A percentile compares a stretch with the other conserved stretches of the same genome.
These are phyloP conservation scores for Eurytoma californica DNA, from an alignment of 2,888 invertebrate species.

Conservation along the genomic window DNA sequence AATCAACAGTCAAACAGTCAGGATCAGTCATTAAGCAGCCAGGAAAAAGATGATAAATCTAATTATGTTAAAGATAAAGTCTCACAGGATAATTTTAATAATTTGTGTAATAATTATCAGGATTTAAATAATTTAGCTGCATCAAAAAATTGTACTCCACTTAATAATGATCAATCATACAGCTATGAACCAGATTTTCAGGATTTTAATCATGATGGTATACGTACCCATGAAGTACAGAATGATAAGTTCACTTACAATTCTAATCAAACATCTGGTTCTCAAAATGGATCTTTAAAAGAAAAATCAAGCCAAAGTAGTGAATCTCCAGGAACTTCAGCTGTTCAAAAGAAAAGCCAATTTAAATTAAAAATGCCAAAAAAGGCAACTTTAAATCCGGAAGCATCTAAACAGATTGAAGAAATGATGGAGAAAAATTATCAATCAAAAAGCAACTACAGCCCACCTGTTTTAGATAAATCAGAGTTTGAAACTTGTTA, in stretches of 20 bases:
- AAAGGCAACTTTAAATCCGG: constrained; percentile 63
- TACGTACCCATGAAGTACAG: background rate
- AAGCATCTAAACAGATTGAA: constrained; percentile 63
- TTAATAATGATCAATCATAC: no score
- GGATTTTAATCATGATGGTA: background rate
- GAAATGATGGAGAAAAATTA: constrained; percentile 64
- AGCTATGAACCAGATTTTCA: constrained; percentile 10
- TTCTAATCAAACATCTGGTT: background rate
- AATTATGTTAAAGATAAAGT: constrained; percentile 35
- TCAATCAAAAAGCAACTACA: constrained; percentile 17
- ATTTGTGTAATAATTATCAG: constrained; percentile 58
- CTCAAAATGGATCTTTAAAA: background rate
- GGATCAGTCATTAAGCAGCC: background rate
- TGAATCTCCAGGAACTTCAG: constrained; percentile 24
- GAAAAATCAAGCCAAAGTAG: constrained; percentile 4
- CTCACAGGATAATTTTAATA: constrained; percentile 66
- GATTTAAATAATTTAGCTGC: no score
- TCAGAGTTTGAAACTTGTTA: background rate
- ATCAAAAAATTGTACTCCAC: no score
- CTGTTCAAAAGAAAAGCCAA: constrained; percentile 50
- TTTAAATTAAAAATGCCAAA: constrained; percentile 70
- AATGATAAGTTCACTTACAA: background rate
- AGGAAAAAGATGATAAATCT: constrained; percentile 27
- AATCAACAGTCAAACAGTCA: constrained; percentile 27
- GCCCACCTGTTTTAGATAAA: background rate